Percentiles rank a stretch among this genome's conserved stretches.
Evolutionary conservation across 2,113 vertebrate species (phyloP).

Genomic region (Crotalus helleri): DNA sequence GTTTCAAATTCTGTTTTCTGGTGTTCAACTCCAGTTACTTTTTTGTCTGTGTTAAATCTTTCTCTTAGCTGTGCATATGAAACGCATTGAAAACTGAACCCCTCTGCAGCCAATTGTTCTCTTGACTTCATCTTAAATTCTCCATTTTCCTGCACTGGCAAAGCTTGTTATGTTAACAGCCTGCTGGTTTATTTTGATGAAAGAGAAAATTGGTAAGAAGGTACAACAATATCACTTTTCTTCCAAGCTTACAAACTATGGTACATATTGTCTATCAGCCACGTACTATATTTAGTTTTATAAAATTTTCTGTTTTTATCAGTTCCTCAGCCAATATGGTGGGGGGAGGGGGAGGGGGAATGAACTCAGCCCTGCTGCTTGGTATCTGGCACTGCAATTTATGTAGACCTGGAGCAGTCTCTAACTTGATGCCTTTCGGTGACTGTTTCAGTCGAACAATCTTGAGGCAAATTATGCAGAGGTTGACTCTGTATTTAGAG

Average conservation of each 20-base stretch:
- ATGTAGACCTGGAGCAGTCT: neutral
- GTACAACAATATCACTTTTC: neutral
- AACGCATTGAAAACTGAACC: neutral
- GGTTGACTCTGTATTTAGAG: neutral
- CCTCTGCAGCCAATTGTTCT: neutral
- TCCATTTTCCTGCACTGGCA: neutral
- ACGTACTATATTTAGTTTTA: neutral
- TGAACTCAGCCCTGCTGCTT: neutral
- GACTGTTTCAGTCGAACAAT: neutral
- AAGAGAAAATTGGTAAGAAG: neutral
- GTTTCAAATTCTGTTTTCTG: neutral
- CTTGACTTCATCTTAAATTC: neutral
- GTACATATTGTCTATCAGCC: neutral
- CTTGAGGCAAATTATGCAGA: neutral
- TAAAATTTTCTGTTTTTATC: neutral
- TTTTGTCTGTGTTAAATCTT: neutral
- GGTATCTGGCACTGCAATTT: neutral
- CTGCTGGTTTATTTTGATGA: neutral
- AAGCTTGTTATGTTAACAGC: neutral
- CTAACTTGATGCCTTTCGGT: neutral
- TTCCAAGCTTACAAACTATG: neutral
- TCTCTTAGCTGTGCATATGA: neutral
- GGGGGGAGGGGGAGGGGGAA: neutral
- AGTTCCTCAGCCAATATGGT: neutral
- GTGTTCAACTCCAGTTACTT: neutral